These are phyloP conservation scores for Diachasma alloeum DNA, from an alignment of 1,140 invertebrate species.

Conservation along the genomic window DNA sequence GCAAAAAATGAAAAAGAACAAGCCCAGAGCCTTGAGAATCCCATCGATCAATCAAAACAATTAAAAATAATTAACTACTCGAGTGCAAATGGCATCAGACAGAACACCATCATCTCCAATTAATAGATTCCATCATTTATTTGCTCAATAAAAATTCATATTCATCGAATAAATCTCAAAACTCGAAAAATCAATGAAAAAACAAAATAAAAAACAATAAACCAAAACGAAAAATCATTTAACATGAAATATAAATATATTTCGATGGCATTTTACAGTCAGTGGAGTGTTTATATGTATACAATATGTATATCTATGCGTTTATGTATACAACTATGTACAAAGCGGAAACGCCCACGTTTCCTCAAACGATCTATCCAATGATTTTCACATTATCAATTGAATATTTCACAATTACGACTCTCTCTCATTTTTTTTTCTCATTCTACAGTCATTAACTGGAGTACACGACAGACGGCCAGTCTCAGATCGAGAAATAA, in stretches of 20 bases:
- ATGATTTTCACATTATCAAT: background rate
- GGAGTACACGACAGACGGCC: background rate
- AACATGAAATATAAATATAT: constrained; percentile 35
- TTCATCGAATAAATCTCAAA: no score
- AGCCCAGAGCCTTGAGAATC: background rate
- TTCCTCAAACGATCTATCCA: background rate
- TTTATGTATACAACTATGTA: constrained; percentile 23
- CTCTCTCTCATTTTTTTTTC: background rate
- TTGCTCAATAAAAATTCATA: background rate
- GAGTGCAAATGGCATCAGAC: background rate
- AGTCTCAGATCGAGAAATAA: background rate
- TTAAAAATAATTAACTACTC: background rate
- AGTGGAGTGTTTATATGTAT: constrained; percentile 26
- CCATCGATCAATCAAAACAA: background rate
- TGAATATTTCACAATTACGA: background rate
- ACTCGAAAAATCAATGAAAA: no score
- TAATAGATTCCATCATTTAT: background rate
- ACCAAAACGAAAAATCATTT: constrained; percentile 6
- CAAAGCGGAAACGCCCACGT: background rate
- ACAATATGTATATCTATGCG: constrained; percentile 26
- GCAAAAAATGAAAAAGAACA: background rate
- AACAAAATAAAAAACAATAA: background rate
- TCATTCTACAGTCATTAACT: background rate
- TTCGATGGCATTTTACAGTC: constrained; percentile 33
- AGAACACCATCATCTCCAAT: background rate